Evolutionary conservation across 2,888 invertebrate species (phyloP).

Genomic region (Iphiclides podalirius): DNA sequence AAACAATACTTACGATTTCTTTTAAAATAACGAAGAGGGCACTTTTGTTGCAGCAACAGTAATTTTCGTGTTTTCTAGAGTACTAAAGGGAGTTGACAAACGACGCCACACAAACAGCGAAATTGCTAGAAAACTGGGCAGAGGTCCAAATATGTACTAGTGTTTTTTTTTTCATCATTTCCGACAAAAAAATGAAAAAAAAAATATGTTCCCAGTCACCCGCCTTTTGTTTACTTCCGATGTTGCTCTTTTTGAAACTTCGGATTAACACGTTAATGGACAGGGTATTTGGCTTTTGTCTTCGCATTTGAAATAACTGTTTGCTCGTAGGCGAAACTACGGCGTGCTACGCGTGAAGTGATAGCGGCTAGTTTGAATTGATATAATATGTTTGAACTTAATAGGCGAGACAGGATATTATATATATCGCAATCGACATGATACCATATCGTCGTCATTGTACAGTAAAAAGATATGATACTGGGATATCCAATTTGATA

Average conservation of each 20-base stretch:
- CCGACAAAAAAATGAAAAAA: neutral
- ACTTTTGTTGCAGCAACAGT: neutral
- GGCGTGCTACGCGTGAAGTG: too few species aligned
- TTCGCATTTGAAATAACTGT: neutral
- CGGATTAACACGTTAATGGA: neutral
- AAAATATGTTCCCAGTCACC: constrained; percentile 1
- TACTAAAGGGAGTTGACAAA: constrained; percentile 9
- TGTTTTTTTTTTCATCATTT: neutral
- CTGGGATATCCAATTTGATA: too few species aligned
- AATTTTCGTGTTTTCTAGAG: neutral
- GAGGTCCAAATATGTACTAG: constrained; percentile 12
- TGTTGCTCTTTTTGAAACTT: neutral
- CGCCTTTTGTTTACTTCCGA: constrained; percentile 1
- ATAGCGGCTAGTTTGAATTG: too few species aligned
- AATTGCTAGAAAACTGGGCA: constrained; percentile 15
- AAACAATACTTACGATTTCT: neutral
- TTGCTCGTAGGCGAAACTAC: too few species aligned
- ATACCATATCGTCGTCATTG: too few species aligned
- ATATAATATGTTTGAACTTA: too few species aligned
- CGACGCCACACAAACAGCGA: constrained; percentile 2
- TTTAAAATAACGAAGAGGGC: neutral
- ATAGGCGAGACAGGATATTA: too few species aligned
- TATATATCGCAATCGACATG: too few species aligned
- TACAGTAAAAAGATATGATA: too few species aligned
- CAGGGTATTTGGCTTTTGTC: neutral